Evolutionary conservation across 2,888 invertebrate species (phyloP), one percentile per base, ranked within the genome.

Genomic region (Malthinus seriepunctatus): DNA sequence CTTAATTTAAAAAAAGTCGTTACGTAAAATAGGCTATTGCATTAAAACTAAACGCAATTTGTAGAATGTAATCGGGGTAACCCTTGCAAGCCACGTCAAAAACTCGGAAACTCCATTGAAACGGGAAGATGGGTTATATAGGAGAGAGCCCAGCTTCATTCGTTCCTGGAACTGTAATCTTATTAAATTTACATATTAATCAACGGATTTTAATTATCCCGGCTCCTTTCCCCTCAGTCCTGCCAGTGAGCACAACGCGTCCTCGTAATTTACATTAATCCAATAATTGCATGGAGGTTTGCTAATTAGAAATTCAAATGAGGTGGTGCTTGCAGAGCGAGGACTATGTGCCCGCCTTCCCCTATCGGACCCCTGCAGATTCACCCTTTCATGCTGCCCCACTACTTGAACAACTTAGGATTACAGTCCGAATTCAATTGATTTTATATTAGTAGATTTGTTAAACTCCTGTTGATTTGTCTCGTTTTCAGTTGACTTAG

Each of bases 151-250:
- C 63, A 69, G 71, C 71, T 72, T 71, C 72, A 84, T 87, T 87
- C 89, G 89, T 90, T 90, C 89, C 89, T 86, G 89, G 88, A 89
- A 90, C 90, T 91, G 91, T 92, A 92, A 92, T 92, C 92, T 92
- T 92, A 93, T 93, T 92, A 93, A 92, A 93, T 93, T 93, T 93
- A 92, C 92, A 93, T 93, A 93, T 93, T 93, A 93, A 93, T 93
- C 92, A 93, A 92, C 91, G 91, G 91, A 92, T 93, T 93, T 92
- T 93, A 93, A 93, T 93, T 93, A 92, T 91, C 88, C 89, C 88
- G 86, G 82, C 83, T 82, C 81, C 80, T 81, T 69, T 63, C 72
- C 73, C 70, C 71, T 65, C 74, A 67, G 71, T 71, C 76, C 72
- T 73, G 72, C 74, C 74, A 75, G 74, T 74, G 76, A 74, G 75